phyloP scores from a whole-genome alignment of 2,888 invertebrate species.

The Mythimna loreyi region DNA sequence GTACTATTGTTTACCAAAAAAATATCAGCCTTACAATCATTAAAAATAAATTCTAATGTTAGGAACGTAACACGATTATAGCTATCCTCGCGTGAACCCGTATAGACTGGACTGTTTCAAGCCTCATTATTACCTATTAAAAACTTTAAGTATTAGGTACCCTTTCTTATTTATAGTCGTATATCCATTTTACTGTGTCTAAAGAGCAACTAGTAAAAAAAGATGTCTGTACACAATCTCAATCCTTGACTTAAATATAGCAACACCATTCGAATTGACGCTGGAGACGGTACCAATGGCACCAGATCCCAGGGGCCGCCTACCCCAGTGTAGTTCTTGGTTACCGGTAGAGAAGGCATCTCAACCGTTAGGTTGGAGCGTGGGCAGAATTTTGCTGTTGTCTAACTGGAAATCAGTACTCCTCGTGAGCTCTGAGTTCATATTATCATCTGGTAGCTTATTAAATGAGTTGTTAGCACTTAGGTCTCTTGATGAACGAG shows the following conservation, averaged over 20 bases:
- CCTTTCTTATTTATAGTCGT: constrained; percentile 71
- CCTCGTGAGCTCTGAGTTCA: constrained; percentile 85
- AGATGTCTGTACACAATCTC: constrained; percentile 81
- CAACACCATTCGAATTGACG: constrained; percentile 76
- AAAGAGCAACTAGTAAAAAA: constrained; percentile 68
- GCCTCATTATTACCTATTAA: constrained; percentile 71
- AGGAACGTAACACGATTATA: constrained; percentile 84
- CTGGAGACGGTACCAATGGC: constrained; percentile 52
- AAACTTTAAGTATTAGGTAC: constrained; percentile 63
- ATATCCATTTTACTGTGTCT: constrained; percentile 69
- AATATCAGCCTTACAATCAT: constrained; percentile 83
- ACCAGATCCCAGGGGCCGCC: constrained; percentile 78
- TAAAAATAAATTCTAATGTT: constrained; percentile 86
- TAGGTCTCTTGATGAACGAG: constrained; percentile 60
- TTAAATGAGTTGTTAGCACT: constrained; percentile 73
- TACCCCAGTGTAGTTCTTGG: constrained; percentile 83
- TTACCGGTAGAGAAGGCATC: constrained; percentile 37
- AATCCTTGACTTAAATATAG: constrained; percentile 71
- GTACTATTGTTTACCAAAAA: constrained; percentile 83
- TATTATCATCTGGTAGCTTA: constrained; percentile 87
- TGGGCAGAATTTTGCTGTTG: constrained; percentile 85
- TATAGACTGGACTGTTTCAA: constrained; percentile 60
- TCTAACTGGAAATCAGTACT: constrained; percentile 75
- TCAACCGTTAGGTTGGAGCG: constrained; percentile 89
- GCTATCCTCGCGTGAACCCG: constrained; percentile 80